Base-by-base conservation (phyloP, 2,797 vertebrate species). In the Premnoplex brunnescens region DNA sequence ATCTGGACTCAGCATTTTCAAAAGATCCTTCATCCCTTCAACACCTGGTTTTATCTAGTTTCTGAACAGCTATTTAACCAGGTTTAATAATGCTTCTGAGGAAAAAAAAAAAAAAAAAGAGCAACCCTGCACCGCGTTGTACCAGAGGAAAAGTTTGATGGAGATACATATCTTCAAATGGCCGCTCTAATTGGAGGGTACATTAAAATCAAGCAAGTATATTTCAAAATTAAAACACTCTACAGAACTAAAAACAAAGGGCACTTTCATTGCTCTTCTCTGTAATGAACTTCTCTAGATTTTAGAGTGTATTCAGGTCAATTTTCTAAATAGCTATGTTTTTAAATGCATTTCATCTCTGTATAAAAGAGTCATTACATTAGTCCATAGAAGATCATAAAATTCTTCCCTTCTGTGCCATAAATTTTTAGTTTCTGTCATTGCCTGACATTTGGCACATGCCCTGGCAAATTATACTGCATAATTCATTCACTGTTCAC, bases 351-450 rank as follows among this genome's bases (percentile, higher is more conserved):
- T 93, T 94, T 91, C 56, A 72, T 93, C 87, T 93, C 91, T 95
- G 88, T 93, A 55, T 85, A 93, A 69, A 79, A 91, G 68, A 91
- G 93, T 93, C 94, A 95, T 96, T 95, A 93, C 85, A 80, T 95
- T 88, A 95, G 89, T 79, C 93, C 93, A 62, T 12, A 64, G 67
- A 87, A 91, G 74, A 96, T 87, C 89, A 95, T 94, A 95, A 95
- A 96, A 96, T 43, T 83, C 91, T 93, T 95, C 43, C 71, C 74
- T 95, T 95, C 72, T 76, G 44, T 85, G 88, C 52, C 67, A 87
- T 94, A 95, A 91, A 89, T 95, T 85, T 87, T 89, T 82, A 80
- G 89, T 73, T 95, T 91, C 89, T 91, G 93, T 91, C 96, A 91
- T 41, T 91, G 85, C 37, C 77, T 95, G 95, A 95, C 94, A 90